Percentiles rank a stretch among this genome's conserved stretches.
These are phyloP conservation scores for Manduca sexta DNA, from an alignment of 1,140 invertebrate species.

Conservation along the genomic window DNA sequence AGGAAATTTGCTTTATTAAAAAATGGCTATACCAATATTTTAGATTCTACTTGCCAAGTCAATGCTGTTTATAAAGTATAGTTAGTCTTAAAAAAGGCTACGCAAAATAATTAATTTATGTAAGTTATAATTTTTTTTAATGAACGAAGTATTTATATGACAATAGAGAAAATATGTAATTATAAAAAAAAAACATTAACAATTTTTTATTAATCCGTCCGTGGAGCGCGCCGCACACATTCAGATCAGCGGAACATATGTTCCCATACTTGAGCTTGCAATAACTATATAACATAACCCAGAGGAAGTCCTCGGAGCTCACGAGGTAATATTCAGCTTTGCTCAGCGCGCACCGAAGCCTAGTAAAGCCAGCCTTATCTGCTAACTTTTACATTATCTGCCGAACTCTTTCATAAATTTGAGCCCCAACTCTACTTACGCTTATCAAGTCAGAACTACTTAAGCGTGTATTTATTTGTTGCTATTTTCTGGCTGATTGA, in stretches of 20 bases:
- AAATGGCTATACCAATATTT: too few relatives aligned
- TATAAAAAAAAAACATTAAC: too few relatives aligned
- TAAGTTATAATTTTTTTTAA: too few relatives aligned
- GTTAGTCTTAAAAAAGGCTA: too few relatives aligned
- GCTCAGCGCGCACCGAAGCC: constrained; percentile 27
- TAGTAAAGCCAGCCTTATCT: constrained; percentile 51
- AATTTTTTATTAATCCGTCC: too few relatives aligned
- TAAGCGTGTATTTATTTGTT: constrained; percentile 68
- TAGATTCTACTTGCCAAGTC: too few relatives aligned
- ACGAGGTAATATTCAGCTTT: constrained; percentile 35
- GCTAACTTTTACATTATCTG: constrained; percentile 63
- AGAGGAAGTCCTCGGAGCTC: constrained; percentile 17
- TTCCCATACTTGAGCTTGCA: not conserved
- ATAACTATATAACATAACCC: constrained; percentile 25
- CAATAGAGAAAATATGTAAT: too few relatives aligned
- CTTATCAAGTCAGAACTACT: constrained; percentile 65
- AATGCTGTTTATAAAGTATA: too few relatives aligned
- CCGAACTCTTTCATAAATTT: constrained; percentile 55
- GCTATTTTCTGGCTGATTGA: constrained; percentile 65
- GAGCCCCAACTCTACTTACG: constrained; percentile 43
- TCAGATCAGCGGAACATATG: too few relatives aligned
- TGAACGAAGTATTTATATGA: too few relatives aligned
- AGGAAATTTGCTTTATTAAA: constrained; percentile 7
- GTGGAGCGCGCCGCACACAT: too few relatives aligned
- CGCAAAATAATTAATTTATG: too few relatives aligned